Evolutionary conservation across 1,140 invertebrate species (phyloP).

Genomic region (Nixonia krombeini): DNA sequence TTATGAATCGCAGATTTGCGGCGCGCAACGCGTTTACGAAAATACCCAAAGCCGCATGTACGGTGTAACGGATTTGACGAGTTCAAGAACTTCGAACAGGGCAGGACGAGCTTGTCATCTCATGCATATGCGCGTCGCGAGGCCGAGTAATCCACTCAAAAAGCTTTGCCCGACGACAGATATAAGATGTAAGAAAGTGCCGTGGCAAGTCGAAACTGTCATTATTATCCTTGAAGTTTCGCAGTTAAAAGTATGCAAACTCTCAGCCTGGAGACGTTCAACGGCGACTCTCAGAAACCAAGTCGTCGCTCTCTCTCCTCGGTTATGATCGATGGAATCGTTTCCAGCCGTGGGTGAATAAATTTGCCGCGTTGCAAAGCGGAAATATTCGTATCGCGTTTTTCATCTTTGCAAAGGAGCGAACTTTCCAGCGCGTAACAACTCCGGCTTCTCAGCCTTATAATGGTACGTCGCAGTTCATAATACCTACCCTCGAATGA

Average conservation of each 20-base stretch:
- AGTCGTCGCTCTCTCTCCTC: too few species aligned
- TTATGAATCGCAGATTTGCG: constrained; percentile 39
- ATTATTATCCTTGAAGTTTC: constrained; percentile 47
- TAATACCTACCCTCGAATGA: constrained; percentile 29
- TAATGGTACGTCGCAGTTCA: constrained; percentile 33
- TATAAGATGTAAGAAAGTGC: constrained; percentile 45
- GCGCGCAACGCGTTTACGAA: constrained; percentile 31
- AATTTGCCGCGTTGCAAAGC: too few species aligned
- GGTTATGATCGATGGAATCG: too few species aligned
- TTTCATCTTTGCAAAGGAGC: too few species aligned
- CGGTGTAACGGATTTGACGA: constrained; percentile 45
- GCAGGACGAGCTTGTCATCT: constrained; percentile 41
- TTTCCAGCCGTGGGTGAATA: too few species aligned
- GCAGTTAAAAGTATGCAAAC: constrained; percentile 49
- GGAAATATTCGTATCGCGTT: too few species aligned
- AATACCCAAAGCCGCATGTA: constrained; percentile 33
- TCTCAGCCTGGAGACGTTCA: background rate
- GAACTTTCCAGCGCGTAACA: constrained; percentile 34
- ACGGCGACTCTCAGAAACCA: too few species aligned
- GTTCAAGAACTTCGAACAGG: constrained; percentile 35
- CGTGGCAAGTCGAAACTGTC: constrained; percentile 32
- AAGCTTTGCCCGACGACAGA: constrained; percentile 47
- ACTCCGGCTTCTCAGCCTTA: constrained; percentile 35
- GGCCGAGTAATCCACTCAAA: constrained; percentile 50
- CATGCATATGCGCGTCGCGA: constrained; percentile 51